These are phyloP conservation scores for Stegodyphus dumicola DNA, from an alignment of 1,140 invertebrate genomes.

Conservation along the genomic window DNA sequence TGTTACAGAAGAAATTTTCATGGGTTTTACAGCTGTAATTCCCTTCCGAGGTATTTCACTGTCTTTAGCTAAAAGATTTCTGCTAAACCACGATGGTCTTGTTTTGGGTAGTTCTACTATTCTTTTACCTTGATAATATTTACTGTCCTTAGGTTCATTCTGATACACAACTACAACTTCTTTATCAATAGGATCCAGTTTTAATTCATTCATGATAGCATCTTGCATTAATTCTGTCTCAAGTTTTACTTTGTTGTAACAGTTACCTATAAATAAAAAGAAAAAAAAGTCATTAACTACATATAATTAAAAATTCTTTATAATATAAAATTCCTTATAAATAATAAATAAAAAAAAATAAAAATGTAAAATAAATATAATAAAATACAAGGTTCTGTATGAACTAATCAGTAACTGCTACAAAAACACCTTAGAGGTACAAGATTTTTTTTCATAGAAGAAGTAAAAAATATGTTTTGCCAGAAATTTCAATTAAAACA, in stretches of 20 bases:
- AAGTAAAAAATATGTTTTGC: too few species aligned
- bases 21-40: too few species aligned
- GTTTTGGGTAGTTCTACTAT: constrained; percentile 80
- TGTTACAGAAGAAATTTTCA: too few species aligned
- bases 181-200: constrained; percentile 77
- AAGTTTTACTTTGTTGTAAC: constrained; percentile 81
- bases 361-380: neutral
- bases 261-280: constrained; percentile 70
- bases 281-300: neutral
- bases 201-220: constrained; percentile 77
- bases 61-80: constrained; percentile 77
- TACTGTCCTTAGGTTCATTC: constrained; percentile 75
- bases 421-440: too few species aligned
- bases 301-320: neutral
- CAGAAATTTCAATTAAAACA: too few species aligned
- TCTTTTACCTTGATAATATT: constrained; percentile 69
- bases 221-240: constrained; percentile 84
- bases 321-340: neutral
- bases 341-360: neutral
- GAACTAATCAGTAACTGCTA: too few species aligned
- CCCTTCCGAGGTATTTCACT: constrained; percentile 32
- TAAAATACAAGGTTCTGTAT: too few species aligned
- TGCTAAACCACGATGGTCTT: constrained; percentile 82
- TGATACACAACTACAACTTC: constrained; percentile 87
- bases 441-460: too few species aligned